These are phyloP conservation scores for Metridium senile DNA, from an alignment of 92 coral and sea anemone genomes.

Conservation along the genomic window DNA sequence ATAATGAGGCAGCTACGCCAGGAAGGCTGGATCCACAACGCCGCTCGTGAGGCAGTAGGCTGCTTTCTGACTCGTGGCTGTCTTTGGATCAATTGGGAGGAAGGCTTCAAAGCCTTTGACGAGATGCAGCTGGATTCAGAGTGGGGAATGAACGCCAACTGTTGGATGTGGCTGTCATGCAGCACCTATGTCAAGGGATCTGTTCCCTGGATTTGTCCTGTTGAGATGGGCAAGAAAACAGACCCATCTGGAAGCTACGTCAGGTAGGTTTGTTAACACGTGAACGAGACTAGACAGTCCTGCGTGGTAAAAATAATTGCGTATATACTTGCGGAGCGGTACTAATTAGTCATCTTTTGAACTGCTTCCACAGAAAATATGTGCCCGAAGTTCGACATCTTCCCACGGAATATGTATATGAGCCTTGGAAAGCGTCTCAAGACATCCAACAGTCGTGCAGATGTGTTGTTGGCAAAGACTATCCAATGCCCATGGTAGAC, in stretches of 20 bases:
- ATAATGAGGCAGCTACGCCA: conserved; percentile 65
- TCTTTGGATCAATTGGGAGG: conserved; percentile 77
- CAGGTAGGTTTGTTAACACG: too few species aligned
- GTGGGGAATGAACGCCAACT: conserved; percentile 65
- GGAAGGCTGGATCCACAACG: conserved; percentile 73
- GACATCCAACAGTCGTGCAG: background rate
- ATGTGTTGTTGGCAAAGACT: background rate
- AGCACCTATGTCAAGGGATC: conserved; percentile 59
- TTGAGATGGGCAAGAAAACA: conserved; percentile 57
- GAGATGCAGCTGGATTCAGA: conserved; percentile 73
- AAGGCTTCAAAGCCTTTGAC: conserved; percentile 74
- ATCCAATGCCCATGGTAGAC: background rate
- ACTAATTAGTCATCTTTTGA: background rate
- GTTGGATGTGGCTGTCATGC: conserved; percentile 81
- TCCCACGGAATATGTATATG: background rate
- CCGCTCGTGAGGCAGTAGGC: conserved; percentile 74
- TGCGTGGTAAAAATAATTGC: background rate
- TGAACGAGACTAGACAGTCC: too few species aligned
- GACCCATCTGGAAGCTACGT: conserved; percentile 71
- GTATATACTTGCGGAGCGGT: background rate
- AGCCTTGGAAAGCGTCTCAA: background rate
- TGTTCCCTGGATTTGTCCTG: conserved; percentile 74
- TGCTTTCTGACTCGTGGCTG: conserved; percentile 80
- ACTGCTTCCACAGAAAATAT: background rate
- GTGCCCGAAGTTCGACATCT: background rate